Conservation (phyloP, 1,140 invertebrate genomes). For the Dendroctonus ponderosae region DNA sequence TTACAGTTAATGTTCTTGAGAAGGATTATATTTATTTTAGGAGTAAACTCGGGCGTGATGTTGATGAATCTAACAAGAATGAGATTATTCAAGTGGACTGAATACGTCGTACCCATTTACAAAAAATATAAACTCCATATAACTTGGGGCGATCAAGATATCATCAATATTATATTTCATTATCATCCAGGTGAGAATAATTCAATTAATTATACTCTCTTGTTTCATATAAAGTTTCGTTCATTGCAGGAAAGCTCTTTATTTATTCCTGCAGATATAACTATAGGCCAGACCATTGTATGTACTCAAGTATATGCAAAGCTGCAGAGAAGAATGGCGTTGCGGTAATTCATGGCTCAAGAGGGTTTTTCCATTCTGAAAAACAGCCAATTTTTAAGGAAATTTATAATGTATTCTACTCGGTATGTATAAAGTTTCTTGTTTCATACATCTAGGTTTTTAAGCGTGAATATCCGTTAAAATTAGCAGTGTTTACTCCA, state of each 20-base stretch:
- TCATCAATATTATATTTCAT: constrained; percentile 94
- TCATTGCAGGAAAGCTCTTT: constrained; percentile 69
- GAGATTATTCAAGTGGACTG: constrained; percentile 80
- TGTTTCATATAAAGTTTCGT: neutral
- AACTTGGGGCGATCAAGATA: constrained; percentile 97
- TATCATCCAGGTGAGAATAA: constrained; percentile 69
- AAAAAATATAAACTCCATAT: constrained; percentile 83
- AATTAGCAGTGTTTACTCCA: too few species aligned
- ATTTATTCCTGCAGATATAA: constrained; percentile 86
- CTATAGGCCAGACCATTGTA: constrained; percentile 91
- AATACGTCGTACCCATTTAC: constrained; percentile 80
- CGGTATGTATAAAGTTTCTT: constrained; percentile 51
- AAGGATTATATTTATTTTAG: constrained; percentile 52
- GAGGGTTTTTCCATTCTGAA: constrained; percentile 76
- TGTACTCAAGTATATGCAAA: constrained; percentile 85
- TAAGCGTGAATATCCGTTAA: too few species aligned
- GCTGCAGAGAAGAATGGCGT: constrained; percentile 75
- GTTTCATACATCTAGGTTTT: too few species aligned
- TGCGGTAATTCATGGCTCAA: constrained; percentile 83
- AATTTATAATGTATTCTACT: constrained; percentile 69
- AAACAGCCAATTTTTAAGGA: constrained; percentile 86
- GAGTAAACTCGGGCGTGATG: constrained; percentile 96
- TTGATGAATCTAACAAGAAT: constrained; percentile 94
- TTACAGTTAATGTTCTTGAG: too few species aligned
- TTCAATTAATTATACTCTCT: neutral